Base-by-base conservation (phyloP, 2,888 invertebrate species). In the Mechanitis messenoides region DNA sequence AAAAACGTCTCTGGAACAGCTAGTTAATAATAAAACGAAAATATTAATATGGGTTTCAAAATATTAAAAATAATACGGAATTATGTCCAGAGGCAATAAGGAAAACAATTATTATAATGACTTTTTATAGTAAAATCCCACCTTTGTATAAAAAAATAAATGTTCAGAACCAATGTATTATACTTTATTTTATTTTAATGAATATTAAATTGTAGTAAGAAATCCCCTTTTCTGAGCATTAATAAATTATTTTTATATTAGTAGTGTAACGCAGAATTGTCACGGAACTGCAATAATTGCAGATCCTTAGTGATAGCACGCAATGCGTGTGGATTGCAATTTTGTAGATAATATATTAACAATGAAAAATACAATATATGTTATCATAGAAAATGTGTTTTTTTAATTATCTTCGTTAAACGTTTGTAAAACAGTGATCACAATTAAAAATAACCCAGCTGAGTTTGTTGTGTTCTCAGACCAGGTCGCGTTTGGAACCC, bases 51-150 rank as follows among this genome's bases (percentile, higher is more conserved):
- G 20, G 1, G 20, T 20, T 20, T 20, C 20, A 20, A 45, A 4
- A 45, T 6, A 47, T 20, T 20, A 45, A n/a, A 47, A n/a, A 47
- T 20, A 47, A 47, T 12, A 47, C 12, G 47, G 3, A n/a, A n/a
- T n/a, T n/a, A 47, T 5, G n/a, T n/a, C 2, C 6, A 20, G 47
- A 20, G n/a, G 47, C 47, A 47, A 47, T 47, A 47, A 47, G 47
- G 47, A 47, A 47, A 47, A 20, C 47, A n/a, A n/a, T 47, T 47
- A 11, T 20, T 47, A 20, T 47, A 47, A 47, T 28, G n/a, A n/a
- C 6, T 2, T 5, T 35, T 35, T 35, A 20, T 20, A 20, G 20
- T 20, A 20, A 20, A 20, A 20, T 20, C 20, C 20, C 20, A 0
- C 20, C 20, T 20, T 20, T 20, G 20, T 20, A 20, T 20, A 20